A percentile compares a stretch with the other conserved stretches of the same genome.
These are phyloP conservation scores for Mastigias papua DNA, from an alignment of 30 jellyfish, hydroid and myxozoan genomes.

Conservation along the genomic window DNA sequence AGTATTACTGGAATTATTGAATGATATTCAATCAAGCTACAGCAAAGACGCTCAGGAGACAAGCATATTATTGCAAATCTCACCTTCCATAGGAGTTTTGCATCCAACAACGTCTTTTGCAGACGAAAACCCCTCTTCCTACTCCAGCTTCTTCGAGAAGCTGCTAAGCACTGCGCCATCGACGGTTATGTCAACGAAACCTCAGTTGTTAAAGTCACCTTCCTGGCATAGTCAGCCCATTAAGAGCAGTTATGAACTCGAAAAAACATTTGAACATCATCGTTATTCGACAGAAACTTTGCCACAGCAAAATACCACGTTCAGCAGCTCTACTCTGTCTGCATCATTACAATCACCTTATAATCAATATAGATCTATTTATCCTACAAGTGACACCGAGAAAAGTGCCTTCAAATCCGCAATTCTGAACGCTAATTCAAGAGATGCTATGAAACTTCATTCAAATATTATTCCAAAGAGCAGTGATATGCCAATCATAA, in stretches of 20 bases:
- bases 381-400: background rate
- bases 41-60: slow-evolving; percentile 13
- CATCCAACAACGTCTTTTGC: background rate
- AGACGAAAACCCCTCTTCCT: background rate
- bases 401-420: background rate
- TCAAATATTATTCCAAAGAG: background rate
- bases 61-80: background rate
- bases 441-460: background rate
- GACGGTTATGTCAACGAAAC: background rate
- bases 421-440: background rate
- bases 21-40: slow-evolving; percentile 35
- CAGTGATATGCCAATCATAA: background rate
- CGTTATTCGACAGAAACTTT: too few species aligned
- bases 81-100: background rate
- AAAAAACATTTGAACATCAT: too few species aligned
- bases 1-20: slow-evolving; percentile 11
- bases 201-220: too few species aligned
- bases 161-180: background rate
- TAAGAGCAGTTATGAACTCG: too few species aligned
- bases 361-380: background rate
- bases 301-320: too few species aligned
- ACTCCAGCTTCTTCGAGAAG: background rate
- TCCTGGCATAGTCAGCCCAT: too few species aligned
- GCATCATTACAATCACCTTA: too few species aligned
- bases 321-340: too few species aligned